Evolutionary conservation across 2,888 invertebrate genomes (phyloP).

Genomic region (Spodoptera picta): DNA sequence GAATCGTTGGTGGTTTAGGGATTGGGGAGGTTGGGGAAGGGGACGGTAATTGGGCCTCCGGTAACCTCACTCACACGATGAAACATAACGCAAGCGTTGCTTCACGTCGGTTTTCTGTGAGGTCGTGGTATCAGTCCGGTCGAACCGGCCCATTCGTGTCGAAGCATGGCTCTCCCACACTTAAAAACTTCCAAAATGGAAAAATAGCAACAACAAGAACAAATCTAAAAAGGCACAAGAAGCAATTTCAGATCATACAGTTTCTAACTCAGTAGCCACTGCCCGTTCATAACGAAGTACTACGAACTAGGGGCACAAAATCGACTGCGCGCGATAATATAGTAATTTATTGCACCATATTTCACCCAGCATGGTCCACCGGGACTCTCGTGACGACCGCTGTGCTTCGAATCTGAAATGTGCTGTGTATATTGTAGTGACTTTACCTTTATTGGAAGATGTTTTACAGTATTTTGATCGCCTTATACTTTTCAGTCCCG

Average conservation of each 20-base stretch:
- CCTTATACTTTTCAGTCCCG: no score
- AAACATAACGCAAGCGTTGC: no score
- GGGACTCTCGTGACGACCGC: constrained; percentile 70
- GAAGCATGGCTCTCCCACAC: no score
- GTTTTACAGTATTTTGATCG: no score
- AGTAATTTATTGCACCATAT: constrained; percentile 78
- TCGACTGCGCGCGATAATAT: constrained; percentile 72
- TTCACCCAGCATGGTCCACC: constrained; percentile 67
- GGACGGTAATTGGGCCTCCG: no score
- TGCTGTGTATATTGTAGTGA: constrained; percentile 10
- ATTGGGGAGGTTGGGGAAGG: no score
- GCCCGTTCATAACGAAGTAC: constrained; percentile 39
- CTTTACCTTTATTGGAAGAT: no score
- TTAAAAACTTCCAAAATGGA: not conserved
- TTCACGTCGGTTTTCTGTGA: no score
- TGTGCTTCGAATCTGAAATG: constrained; percentile 47
- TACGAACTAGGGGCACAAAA: constrained; percentile 57
- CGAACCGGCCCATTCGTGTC: no score
- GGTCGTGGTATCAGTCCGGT: no score
- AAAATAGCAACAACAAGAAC: not conserved
- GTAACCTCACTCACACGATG: no score
- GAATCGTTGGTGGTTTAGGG: no score
- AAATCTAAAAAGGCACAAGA: constrained; percentile 1
- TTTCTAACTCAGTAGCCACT: constrained; percentile 21
- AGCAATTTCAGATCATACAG: constrained; percentile 11